Base-by-base conservation (phyloP, 2,888 invertebrate species). In the Cordilura impudica region DNA sequence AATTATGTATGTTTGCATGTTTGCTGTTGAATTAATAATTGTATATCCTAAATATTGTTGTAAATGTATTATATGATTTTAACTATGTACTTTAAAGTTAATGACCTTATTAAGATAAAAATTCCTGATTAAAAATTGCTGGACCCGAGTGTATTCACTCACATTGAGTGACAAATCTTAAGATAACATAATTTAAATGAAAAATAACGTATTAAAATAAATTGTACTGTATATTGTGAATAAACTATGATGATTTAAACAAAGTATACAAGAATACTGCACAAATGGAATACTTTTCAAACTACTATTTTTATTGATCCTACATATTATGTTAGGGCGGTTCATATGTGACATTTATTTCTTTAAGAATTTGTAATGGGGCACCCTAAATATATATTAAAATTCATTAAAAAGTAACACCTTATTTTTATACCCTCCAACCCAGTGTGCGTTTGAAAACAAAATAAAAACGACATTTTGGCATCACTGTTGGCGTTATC, bases 91-190 rank as follows among this genome's bases (percentile, higher is more conserved):
- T 54, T 31, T 35, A 16, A 54, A 56, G 35, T 56, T n/a, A n/a
- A 8, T n/a, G 35, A 19, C 19, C n/a, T 39, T n/a, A 39, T 12
- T 39, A 39, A n/a, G n/a, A 39, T 35, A n/a, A 12, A 39, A 39
- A n/a, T 39, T 39, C n/a, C 35, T 19, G 43, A 60, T 31, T 1
- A n/a, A 54, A 31, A 7, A 65, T 74, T 72, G 74, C 81, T 81
- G 73, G 63, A 76, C 26, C 74, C n/a, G 35, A 35, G 56, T 56
- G 35, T 19, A 83, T 84, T 83, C 85, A 75, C 85, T 85, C 85
- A 84, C 84, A 85, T 84, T 85, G 85, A 85, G 84, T 82, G 84
- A 82, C 81, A 72, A 78, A 61, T 16, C 26, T 26, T 26, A 45
- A 60, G 16, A 26, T 60, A 45, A 26, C 21, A 26, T 60, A 14